These are phyloP conservation scores for Conchocele bisecta DNA, from an alignment of 2,888 invertebrate species.

Conservation along the genomic window DNA sequence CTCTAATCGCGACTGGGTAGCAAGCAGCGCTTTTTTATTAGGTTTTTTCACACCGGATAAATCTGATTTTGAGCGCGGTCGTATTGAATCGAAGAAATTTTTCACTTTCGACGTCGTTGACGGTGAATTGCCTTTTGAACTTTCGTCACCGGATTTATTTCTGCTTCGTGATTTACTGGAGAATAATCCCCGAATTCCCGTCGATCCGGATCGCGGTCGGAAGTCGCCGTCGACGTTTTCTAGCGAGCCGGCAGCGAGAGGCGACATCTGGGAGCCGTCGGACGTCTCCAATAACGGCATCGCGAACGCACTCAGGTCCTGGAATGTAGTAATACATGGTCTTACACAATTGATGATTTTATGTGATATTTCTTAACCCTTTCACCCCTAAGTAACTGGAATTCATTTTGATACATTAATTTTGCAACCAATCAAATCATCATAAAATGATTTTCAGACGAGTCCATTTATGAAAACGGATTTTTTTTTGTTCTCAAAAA, in stretches of 20 bases:
- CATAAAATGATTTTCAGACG: too few species aligned
- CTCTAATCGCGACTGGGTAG: constrained; percentile 61
- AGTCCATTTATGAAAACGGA: too few species aligned
- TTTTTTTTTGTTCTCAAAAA: too few species aligned
- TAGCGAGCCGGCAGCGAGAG: constrained; percentile 40
- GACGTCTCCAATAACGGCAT: constrained; percentile 76
- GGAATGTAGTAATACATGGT: too few species aligned
- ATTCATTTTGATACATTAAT: too few species aligned
- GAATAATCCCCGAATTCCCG: constrained; percentile 70
- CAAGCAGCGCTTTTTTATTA: constrained; percentile 64
- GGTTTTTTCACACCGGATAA: constrained; percentile 77
- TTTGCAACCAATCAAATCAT: too few species aligned
- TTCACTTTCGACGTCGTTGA: constrained; percentile 74
- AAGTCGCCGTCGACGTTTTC: constrained; percentile 71
- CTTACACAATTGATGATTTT: too few species aligned
- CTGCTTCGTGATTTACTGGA: constrained; percentile 67
- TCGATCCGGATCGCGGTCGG: constrained; percentile 75
- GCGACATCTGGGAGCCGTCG: constrained; percentile 36
- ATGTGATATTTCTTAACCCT: too few species aligned
- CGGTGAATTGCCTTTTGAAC: constrained; percentile 62
- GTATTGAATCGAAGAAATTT: constrained; percentile 77
- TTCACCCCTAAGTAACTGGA: too few species aligned
- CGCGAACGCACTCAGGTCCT: constrained; percentile 81
- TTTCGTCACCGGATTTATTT: constrained; percentile 75
- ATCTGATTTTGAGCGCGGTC: constrained; percentile 80